Conservation (phyloP, 2,888 invertebrate genomes). For the Orthosia cruda region DNA sequence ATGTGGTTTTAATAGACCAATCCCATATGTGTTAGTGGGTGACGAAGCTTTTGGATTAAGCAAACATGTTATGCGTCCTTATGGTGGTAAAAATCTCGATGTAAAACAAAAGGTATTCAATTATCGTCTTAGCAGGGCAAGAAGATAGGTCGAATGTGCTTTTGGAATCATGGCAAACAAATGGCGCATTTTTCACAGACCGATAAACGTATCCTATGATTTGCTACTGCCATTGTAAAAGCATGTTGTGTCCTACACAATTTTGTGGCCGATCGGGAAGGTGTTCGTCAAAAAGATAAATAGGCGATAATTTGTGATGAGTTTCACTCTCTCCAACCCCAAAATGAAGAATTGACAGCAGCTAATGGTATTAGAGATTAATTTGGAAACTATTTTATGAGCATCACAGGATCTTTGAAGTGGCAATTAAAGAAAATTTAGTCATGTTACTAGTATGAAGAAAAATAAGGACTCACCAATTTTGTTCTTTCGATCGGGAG, state of each 20-base stretch:
- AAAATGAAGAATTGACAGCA: constrained; percentile 39
- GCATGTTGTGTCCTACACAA: constrained; percentile 42
- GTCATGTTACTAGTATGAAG: constrained; percentile 30
- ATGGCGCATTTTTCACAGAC: constrained; percentile 42
- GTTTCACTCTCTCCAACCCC: constrained; percentile 46
- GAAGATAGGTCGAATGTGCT: constrained; percentile 1
- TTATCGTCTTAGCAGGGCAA: constrained; percentile 15
- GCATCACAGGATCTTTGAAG: constrained; percentile 47
- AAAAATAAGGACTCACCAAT: constrained; percentile 48
- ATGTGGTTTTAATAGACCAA: constrained; percentile 32
- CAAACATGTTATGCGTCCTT: constrained; percentile 40
- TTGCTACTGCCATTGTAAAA: constrained; percentile 46
- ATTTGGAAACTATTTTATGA: constrained; percentile 48
- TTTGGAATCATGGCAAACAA: constrained; percentile 33
- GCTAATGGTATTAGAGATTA: constrained; percentile 46
- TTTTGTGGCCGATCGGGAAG: constrained; percentile 50
- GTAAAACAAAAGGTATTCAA: constrained; percentile 9
- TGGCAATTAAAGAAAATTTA: constrained; percentile 45
- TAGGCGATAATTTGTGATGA: constrained; percentile 61
- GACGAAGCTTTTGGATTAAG: constrained; percentile 48
- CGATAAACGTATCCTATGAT: constrained; percentile 39
- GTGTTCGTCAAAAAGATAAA: constrained; percentile 55
- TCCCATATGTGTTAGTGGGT: constrained; percentile 40
- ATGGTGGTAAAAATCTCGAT: constrained; percentile 26
- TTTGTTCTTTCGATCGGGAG: constrained; percentile 45